Base-by-base conservation (phyloP, 1,140 invertebrate genomes). In the Sycobia sp. region DNA sequence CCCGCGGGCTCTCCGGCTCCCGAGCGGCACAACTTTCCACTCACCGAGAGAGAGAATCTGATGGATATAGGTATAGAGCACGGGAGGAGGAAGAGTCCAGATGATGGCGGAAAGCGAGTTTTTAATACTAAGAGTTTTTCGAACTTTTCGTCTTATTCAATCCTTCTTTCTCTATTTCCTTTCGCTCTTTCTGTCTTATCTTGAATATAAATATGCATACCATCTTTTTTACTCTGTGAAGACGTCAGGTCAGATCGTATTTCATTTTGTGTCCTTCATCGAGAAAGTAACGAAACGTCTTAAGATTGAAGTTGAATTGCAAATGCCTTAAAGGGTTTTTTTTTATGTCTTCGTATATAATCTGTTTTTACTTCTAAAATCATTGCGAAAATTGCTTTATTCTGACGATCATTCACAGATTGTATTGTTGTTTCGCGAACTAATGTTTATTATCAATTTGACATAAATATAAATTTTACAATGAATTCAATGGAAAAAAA, bases 191-290 rank as follows among this genome's bases (percentile, higher is more conserved):
- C n/a, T 34, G 13, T 32, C 22, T 34, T n/a, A 3, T 25, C 10
- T 27, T 34, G 50, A 54, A 23, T 63, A 63, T 63, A 57, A 63
- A 63, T 63, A 63, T 63, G 53, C 61, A 63, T 63, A 38, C 29
- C 46, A 63, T 63, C 53, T 50, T 25, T n/a, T 43, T 39, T 32
- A 23, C 39, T 36, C 27, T 39, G 10, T 10, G 13, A 43, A 46
- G 14, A 16, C 36, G 61, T 38, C 29, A 22, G 53, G 36, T 43
- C 61, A 25, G 43, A 50, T 63, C 61, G 54, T 57, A 57, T 63
- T 63, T 63, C 61, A 57, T 56, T 57, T 63, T 51, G 57, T 27
- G 56, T 62, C 59, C 32, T 62, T 43, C 46, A 51, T 38, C 44
- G 29, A 34, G 47, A 47, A 57, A 57, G 36, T 63, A 63, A 63